A percentile compares a stretch with the other conserved stretches of the same genome.
These are phyloP conservation scores for Zalophus californianus DNA, from an alignment of 2,797 vertebrate genomes.

Conservation along the genomic window DNA sequence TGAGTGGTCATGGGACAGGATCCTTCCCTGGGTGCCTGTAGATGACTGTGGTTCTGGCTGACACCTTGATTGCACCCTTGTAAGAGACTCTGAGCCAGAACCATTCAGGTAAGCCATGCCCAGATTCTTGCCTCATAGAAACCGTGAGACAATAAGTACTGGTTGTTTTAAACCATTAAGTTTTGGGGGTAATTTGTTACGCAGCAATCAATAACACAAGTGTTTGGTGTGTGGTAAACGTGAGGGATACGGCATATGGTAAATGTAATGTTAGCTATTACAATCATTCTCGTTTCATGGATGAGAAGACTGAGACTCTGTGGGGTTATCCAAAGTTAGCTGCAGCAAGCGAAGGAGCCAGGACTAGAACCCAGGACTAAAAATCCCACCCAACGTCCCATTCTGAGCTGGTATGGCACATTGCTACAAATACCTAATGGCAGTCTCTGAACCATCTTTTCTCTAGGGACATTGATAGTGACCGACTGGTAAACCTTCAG, in stretches of 20 bases:
- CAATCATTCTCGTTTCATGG: neutral
- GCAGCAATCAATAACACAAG: neutral
- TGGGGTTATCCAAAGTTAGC: neutral
- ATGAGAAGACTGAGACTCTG: neutral
- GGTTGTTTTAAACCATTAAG: neutral
- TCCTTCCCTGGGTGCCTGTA: neutral
- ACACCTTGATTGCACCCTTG: neutral
- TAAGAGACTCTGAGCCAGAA: neutral
- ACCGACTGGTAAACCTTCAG: slow-evolving; percentile 68
- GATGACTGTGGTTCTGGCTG: neutral
- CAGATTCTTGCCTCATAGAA: neutral
- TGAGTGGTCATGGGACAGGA: neutral
- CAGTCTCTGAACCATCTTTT: neutral
- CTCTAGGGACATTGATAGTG: neutral
- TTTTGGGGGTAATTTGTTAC: neutral
- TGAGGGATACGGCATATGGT: neutral
- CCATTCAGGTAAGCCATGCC: neutral
- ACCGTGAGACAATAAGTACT: neutral
- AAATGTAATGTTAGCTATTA: neutral
- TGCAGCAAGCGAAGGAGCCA: neutral
- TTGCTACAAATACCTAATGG: slow-evolving; percentile 64
- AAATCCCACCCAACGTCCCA: neutral
- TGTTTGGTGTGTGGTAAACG: neutral
- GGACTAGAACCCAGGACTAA: neutral
- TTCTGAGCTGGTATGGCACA: neutral